phyloP scores from a whole-genome alignment of 1,140 invertebrate species.

The Nixonia krombeini region DNA sequence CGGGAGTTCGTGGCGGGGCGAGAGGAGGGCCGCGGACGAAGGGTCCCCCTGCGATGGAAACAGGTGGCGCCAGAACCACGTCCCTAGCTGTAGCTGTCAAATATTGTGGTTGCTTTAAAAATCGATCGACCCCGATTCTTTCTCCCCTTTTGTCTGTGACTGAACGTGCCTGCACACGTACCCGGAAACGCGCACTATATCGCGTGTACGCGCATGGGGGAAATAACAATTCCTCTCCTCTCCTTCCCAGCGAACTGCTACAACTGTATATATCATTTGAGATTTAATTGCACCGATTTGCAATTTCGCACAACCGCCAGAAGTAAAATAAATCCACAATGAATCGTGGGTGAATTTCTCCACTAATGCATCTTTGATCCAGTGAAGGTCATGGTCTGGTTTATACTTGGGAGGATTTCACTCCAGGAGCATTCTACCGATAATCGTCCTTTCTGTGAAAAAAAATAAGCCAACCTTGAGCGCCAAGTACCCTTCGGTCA shows the following conservation, averaged over 20 bases:
- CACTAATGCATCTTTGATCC: too few species aligned
- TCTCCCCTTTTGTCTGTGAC: constrained; percentile 24
- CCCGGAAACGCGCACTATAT: constrained; percentile 7
- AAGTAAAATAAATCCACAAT: too few species aligned
- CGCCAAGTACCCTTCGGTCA: constrained; percentile 58
- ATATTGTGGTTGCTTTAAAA: constrained; percentile 70
- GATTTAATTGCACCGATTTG: too few species aligned
- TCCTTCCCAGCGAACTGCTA: too few species aligned
- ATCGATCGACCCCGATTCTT: constrained; percentile 64
- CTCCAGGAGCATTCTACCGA: constrained; percentile 7
- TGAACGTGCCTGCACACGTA: constrained; percentile 30
- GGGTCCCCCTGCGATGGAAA: constrained; percentile 58
- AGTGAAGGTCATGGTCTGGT: too few species aligned
- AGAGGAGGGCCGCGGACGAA: constrained; percentile 20
- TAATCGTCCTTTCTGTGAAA: constrained; percentile 43
- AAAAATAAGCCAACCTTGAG: constrained; percentile 53
- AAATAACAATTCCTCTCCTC: neutral
- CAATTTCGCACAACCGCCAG: too few species aligned
- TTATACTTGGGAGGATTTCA: constrained; percentile 30
- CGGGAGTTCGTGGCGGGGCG: constrained; percentile 23
- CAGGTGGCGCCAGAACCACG: constrained; percentile 68
- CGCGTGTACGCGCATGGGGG: neutral
- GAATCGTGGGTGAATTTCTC: too few species aligned
- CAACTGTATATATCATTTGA: too few species aligned
- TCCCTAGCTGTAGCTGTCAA: constrained; percentile 65